These are phyloP conservation scores for Ecdyonurus torrentis DNA, from an alignment of 2,888 invertebrate genomes.

Conservation along the genomic window DNA sequence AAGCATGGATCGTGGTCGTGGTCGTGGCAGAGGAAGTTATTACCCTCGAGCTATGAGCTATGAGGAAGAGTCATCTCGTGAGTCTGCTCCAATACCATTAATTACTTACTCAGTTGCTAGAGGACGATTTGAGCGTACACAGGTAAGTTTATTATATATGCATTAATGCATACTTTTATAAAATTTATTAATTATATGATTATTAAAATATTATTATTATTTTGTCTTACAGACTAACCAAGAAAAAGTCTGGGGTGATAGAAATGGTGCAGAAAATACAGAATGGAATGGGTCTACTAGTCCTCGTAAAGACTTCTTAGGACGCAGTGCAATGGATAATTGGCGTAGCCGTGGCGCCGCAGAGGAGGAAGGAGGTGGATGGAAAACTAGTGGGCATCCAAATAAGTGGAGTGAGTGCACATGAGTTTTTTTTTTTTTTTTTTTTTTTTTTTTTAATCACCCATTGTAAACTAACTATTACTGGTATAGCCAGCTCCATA, in stretches of 20 bases:
- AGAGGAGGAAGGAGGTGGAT: constrained; percentile 33
- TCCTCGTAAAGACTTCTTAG: constrained; percentile 35
- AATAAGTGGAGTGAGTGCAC: constrained; percentile 16
- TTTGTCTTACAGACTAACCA: constrained; percentile 24
- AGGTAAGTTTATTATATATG: not conserved
- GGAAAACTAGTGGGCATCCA: constrained; percentile 28
- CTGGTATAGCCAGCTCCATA: too few species aligned
- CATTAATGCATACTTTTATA: not conserved
- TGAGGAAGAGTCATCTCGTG: constrained; percentile 21
- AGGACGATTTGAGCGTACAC: not conserved
- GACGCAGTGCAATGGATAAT: constrained; percentile 26
- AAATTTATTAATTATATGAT: too few species aligned
- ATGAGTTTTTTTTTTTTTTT: too few species aligned
- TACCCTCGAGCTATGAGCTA: constrained; percentile 17
- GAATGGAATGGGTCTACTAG: constrained; percentile 36
- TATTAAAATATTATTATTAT: too few species aligned
- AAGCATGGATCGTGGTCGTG: constrained; percentile 16
- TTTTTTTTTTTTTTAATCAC: too few species aligned
- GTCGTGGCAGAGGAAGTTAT: constrained; percentile 15
- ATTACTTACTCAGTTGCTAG: not conserved
- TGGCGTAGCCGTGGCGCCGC: constrained; percentile 33
- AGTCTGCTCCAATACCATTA: not conserved
- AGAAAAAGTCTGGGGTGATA: constrained; percentile 35
- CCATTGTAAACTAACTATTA: too few species aligned
- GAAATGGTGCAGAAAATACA: constrained; percentile 33